Evolutionary conservation across 2,113 vertebrate species (phyloP).

Genomic region (Ursus arctos): DNA sequence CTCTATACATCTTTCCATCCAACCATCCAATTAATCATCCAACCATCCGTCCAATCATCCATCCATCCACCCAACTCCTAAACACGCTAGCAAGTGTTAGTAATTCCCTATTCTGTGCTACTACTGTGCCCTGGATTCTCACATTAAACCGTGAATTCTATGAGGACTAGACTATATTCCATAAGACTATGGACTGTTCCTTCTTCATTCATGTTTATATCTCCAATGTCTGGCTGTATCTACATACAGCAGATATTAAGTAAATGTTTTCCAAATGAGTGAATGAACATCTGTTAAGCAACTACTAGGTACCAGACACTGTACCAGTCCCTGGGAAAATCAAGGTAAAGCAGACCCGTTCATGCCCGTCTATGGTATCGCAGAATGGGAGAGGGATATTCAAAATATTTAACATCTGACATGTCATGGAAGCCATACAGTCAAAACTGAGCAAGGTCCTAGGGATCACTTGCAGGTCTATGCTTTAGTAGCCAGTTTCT

Average conservation of each 20-base stretch:
- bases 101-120: neutral
- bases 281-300: conserved; percentile 3
- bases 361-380: neutral
- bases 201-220: conserved; percentile 29
- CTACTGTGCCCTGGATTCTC: neutral
- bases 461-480: neutral
- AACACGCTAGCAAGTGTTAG: neutral
- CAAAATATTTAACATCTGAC: neutral
- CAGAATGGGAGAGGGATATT: neutral
- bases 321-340: neutral
- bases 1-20: neutral
- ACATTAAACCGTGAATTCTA: neutral
- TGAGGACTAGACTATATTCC: neutral
- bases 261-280: conserved; percentile 35
- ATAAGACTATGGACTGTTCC: neutral
- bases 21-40: neutral
- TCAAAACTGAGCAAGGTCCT: neutral
- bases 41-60: neutral
- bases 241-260: conserved; percentile 17
- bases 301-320: neutral
- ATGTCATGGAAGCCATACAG: neutral
- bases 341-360: neutral
- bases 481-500: neutral
- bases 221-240: neutral
- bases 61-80: neutral